These are phyloP conservation scores for Acanthiza pusilla DNA, from an alignment of 2,797 vertebrate genomes.

Conservation along the genomic window DNA sequence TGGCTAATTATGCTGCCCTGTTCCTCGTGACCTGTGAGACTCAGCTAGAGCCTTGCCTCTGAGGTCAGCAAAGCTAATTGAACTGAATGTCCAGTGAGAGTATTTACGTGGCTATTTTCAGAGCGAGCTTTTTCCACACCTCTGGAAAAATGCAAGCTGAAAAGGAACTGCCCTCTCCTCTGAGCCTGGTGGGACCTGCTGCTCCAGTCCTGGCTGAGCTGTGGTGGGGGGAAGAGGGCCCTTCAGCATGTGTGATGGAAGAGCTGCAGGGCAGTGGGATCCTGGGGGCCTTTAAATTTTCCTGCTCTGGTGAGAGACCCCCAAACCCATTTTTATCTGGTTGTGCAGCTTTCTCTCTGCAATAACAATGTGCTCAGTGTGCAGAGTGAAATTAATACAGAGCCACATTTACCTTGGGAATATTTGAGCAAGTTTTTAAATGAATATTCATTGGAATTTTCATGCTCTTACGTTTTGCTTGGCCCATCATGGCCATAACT, in stretches of 20 bases:
- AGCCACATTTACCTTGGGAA: not conserved
- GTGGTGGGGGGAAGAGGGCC: not conserved
- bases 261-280: not conserved
- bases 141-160: not conserved
- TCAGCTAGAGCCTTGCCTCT: not conserved
- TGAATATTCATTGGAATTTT: conserved; percentile 37
- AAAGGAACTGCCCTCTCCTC: not conserved
- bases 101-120: not conserved
- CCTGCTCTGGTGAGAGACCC: not conserved
- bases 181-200: not conserved
- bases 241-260: not conserved
- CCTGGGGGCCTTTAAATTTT: not conserved
- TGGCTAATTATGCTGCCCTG: not conserved
- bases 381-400: not conserved
- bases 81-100: not conserved
- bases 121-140: not conserved
- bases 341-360: not conserved
- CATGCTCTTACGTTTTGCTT: not conserved
- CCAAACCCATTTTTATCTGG: not conserved
- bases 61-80: not conserved
- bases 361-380: not conserved
- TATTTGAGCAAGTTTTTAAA: not conserved
- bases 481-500: not conserved
- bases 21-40: not conserved
- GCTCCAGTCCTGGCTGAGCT: not conserved